Evolutionary conservation across 2,113 vertebrate species (phyloP).

Genomic region (Gambusia affinis): DNA sequence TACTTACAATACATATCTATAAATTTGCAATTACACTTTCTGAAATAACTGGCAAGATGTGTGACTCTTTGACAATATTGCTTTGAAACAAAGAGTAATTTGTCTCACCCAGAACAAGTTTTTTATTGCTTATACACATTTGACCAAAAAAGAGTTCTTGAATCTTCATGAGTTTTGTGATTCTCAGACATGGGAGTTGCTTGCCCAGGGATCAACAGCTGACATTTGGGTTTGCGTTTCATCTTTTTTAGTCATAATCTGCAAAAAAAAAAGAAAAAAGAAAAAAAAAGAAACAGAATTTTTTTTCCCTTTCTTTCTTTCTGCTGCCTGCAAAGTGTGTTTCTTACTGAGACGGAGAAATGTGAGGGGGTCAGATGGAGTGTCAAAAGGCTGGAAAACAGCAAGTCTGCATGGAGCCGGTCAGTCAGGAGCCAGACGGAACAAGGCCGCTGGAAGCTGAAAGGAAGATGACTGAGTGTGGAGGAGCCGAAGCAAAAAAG

Average conservation of each 20-base stretch:
- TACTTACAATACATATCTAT: too few species aligned
- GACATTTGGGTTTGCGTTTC: not conserved
- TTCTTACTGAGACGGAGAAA: slow-evolving; percentile 12
- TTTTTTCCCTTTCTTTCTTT: not conserved
- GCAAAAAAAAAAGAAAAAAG: slow-evolving; percentile 9
- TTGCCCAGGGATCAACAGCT: not conserved
- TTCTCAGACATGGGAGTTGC: not conserved
- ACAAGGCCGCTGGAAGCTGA: slow-evolving; percentile 60
- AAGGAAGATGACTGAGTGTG: slow-evolving; percentile 66
- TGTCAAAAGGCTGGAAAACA: slow-evolving; percentile 48
- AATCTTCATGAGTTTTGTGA: not conserved
- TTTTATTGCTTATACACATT: too few species aligned
- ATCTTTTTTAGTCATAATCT: not conserved
- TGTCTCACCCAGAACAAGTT: too few species aligned
- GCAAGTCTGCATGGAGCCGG: slow-evolving; percentile 43
- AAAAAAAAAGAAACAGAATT: not conserved
- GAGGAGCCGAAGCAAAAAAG: slow-evolving; percentile 62
- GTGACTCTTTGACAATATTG: too few species aligned
- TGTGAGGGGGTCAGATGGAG: slow-evolving; percentile 16
- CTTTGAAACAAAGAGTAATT: too few species aligned
- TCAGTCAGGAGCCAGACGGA: slow-evolving; percentile 49
- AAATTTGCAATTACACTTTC: too few species aligned
- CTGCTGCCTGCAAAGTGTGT: slow-evolving; percentile 10
- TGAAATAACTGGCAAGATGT: too few species aligned
- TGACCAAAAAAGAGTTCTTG: too few species aligned